A percentile compares a stretch with the other conserved stretches of the same genome.
These are phyloP conservation scores for Cosmia trapezina DNA, from an alignment of 2,888 invertebrate genomes.

Conservation along the genomic window DNA sequence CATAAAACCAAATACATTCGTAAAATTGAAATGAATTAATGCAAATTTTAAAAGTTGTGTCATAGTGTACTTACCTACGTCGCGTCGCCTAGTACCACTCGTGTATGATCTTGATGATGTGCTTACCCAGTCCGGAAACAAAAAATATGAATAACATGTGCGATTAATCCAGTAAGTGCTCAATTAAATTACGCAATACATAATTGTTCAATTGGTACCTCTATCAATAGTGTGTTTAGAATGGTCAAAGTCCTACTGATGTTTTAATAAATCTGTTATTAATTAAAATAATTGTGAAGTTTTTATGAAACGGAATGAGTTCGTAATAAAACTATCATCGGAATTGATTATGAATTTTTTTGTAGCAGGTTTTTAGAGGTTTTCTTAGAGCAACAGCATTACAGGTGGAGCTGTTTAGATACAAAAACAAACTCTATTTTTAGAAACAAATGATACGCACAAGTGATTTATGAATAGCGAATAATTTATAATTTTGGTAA, in stretches of 20 bases:
- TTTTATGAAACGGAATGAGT: conserved; percentile 28
- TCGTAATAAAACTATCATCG: conserved; percentile 8
- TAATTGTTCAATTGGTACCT: background rate
- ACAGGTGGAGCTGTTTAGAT: too few relatives aligned
- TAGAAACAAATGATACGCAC: background rate
- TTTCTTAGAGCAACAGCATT: background rate
- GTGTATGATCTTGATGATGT: conserved; percentile 9
- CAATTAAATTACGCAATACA: conserved; percentile 4
- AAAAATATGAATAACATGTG: background rate
- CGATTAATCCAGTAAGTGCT: conserved; percentile 1
- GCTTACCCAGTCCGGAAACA: background rate
- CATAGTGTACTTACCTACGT: too few relatives aligned
- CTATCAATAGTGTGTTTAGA: background rate
- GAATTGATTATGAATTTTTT: background rate
- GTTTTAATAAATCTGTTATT: conserved; percentile 9
- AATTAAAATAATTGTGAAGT: conserved; percentile 12
- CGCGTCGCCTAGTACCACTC: too few relatives aligned
- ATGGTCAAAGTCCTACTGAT: conserved; percentile 23
- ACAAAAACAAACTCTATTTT: background rate
- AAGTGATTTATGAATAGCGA: background rate
- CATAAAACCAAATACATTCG: too few relatives aligned
- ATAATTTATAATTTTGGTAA: background rate
- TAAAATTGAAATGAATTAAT: too few relatives aligned
- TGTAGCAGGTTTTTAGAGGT: background rate
- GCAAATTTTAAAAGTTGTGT: too few relatives aligned